phyloP scores from a whole-genome alignment of 1,140 invertebrate genomes.

The Cecropterus lyciades region DNA sequence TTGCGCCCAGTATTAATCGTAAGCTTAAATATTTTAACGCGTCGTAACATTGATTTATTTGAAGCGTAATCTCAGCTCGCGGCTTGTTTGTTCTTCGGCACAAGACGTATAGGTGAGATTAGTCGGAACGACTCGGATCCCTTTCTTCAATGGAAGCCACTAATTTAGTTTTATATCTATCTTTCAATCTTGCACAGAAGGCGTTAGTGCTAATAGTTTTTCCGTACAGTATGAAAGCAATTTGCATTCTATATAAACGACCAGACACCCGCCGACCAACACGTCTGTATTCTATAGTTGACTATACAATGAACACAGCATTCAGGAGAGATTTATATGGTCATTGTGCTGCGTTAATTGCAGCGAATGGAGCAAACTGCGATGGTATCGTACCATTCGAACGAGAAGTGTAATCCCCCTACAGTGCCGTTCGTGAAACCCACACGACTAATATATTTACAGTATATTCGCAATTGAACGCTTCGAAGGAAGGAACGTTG shows the following conservation, averaged over 20 bases:
- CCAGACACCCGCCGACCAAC: slow-evolving; percentile 32
- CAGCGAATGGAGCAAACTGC: slow-evolving; percentile 71
- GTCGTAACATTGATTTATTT: slow-evolving; percentile 84
- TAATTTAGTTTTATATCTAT: slow-evolving; percentile 57
- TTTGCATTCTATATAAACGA: slow-evolving; percentile 35
- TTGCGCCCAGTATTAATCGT: slow-evolving; percentile 78
- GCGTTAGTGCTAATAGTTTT: slow-evolving; percentile 29
- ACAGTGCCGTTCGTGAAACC: slow-evolving; percentile 49
- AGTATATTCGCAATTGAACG: slow-evolving; percentile 36
- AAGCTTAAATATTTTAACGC: slow-evolving; percentile 84
- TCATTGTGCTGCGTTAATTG: slow-evolving; percentile 80
- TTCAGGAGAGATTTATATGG: slow-evolving; percentile 78
- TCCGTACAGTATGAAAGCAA: slow-evolving; percentile 27
- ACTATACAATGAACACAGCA: slow-evolving; percentile 64
- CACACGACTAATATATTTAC: slow-evolving; percentile 43
- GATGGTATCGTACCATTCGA: slow-evolving; percentile 69
- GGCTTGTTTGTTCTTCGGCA: slow-evolving; percentile 82
- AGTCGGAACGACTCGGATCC: slow-evolving; percentile 51
- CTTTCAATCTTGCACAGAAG: slow-evolving; percentile 33
- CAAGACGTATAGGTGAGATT: slow-evolving; percentile 82
- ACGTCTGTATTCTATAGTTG: slow-evolving; percentile 40
- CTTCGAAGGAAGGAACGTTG: not conserved
- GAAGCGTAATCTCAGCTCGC: slow-evolving; percentile 78
- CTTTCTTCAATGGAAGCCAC: slow-evolving; percentile 46
- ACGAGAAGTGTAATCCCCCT: slow-evolving; percentile 66